Conservation (phyloP, 2,888 invertebrate genomes). For the Stenodera caucasica region DNA sequence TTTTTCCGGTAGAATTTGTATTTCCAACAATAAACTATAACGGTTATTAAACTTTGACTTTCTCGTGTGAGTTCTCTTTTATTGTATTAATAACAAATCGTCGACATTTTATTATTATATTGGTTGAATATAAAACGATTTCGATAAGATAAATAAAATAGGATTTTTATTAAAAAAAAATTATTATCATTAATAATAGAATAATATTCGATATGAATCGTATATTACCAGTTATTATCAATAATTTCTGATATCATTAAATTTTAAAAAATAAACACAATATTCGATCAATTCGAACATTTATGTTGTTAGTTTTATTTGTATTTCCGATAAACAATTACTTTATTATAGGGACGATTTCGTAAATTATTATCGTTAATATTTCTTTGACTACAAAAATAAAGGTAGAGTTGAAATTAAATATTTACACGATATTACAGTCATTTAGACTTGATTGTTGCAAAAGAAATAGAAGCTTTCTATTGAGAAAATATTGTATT, state of each 20-base stretch:
- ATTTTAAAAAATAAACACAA: neutral
- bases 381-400: neutral
- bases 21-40: neutral
- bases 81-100: neutral
- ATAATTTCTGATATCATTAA: neutral
- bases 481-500: neutral
- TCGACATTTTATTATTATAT: neutral
- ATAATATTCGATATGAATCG: too few relatives aligned
- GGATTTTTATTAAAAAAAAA: neutral
- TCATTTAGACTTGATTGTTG: too few relatives aligned
- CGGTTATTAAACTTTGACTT: constrained; percentile 5
- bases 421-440: too few relatives aligned
- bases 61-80: neutral
- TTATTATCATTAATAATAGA: neutral
- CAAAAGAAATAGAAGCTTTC: neutral
- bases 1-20: too few relatives aligned
- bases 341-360: neutral
- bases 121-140: neutral
- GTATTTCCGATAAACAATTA: neutral
- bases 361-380: neutral
- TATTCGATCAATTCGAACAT: neutral
- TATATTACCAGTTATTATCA: neutral
- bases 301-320: neutral
- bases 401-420: too few relatives aligned
- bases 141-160: neutral